These are phyloP conservation scores for Rhimphoctona megacephalus DNA, from an alignment of 2,888 invertebrate species.

Conservation along the genomic window DNA sequence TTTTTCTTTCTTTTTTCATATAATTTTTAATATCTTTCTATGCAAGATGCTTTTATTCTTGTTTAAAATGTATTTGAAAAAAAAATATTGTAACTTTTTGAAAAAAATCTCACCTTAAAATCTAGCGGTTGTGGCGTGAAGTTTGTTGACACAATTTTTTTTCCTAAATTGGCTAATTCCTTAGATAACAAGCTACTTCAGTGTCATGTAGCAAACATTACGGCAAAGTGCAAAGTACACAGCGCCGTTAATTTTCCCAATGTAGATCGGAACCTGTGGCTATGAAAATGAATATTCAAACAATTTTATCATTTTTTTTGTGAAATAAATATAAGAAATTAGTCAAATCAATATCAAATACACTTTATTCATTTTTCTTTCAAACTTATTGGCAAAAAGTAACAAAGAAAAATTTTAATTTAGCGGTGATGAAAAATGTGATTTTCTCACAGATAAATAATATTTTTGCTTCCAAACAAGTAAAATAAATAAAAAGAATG, in stretches of 20 bases:
- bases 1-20: neutral
- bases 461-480: neutral
- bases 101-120: neutral
- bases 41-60: no score
- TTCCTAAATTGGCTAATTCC: neutral
- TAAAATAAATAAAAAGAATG: no score
- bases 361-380: neutral
- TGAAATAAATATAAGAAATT: neutral
- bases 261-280: neutral
- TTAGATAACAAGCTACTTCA: neutral
- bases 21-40: neutral
- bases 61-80: neutral
- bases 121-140: neutral
- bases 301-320: neutral
- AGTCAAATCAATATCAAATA: neutral
- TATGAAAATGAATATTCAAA: neutral
- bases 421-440: neutral
- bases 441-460: neutral
- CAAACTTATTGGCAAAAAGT: neutral
- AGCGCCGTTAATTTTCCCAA: neutral
- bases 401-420: neutral
- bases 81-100: neutral
- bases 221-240: conserved; percentile 6
- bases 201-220: conserved; percentile 22
- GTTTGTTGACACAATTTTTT: neutral